Evolutionary conservation across 2,888 invertebrate genomes (phyloP), one percentile per base, ranked within the genome.

Genomic region (Cosmia trapezina): DNA sequence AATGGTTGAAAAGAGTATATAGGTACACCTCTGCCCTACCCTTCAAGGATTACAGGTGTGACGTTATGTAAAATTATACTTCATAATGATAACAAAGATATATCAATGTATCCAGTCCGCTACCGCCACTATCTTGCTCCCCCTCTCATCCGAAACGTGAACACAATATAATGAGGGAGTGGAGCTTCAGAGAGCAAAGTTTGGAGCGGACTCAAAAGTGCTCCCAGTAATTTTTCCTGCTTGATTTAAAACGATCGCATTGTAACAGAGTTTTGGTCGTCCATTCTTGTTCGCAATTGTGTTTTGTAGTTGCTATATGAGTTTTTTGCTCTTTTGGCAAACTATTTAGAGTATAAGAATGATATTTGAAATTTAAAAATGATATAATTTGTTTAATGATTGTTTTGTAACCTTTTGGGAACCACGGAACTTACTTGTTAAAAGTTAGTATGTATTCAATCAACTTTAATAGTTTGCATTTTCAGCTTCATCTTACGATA

Each of bases 101-200:
- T 0, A 43, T 43, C 4, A 7, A 19, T 45, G 28, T 28, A 9
- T 5, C 14, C 5, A n/a, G 9, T 6, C n/a, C 63, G 63, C 63
- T 63, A 17, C 43, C n/a, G 37, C 61, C 17, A 11, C 1, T 74
- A 22, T 8, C 65, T 76, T 81, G 49, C 4, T 8, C 69, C 68
- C 68, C 1, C 17, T 33, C 0, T 77, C 62, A 89, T 87, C 89
- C 89, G 80, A 92, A 92, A 94, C 94, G 94, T 94, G 95, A 93
- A 94, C 93, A 94, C 94, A 95, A 95, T 94, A 93, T 94, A 94
- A 94, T 94, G 93, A 94, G 93, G 89, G 90, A 89, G 90, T 86
- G 88, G 87, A 91, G 89, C 85, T 83, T 86, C 90, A 89, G 89
- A 93, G 92, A 93, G 93, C 86, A 90, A 94, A 94, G 93, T 94